These are phyloP conservation scores for Otis tarda DNA, from an alignment of 2,113 vertebrate genomes.

Conservation along the genomic window DNA sequence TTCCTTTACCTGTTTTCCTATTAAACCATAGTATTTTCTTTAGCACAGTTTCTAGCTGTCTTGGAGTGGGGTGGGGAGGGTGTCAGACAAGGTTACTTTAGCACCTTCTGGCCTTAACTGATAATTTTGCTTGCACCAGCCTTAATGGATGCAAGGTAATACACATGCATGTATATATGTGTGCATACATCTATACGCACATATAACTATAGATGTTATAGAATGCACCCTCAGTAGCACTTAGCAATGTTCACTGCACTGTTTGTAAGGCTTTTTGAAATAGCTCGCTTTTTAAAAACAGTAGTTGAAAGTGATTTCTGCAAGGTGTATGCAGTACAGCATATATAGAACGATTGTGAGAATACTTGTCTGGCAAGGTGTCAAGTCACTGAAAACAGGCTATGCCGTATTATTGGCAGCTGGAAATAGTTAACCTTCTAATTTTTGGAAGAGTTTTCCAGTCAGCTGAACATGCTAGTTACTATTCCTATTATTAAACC, in stretches of 20 bases:
- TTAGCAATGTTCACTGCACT: constrained; percentile 9
- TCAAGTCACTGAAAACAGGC: background rate
- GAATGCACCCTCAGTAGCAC: background rate
- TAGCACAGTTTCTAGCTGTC: background rate
- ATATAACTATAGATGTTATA: background rate
- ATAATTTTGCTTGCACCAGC: constrained; percentile 13
- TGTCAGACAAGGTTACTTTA: background rate
- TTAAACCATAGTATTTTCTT: background rate
- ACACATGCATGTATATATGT: background rate
- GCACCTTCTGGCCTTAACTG: constrained; percentile 58
- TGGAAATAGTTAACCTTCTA: background rate
- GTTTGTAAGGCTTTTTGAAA: constrained; percentile 15
- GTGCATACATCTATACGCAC: background rate
- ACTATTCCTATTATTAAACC: background rate
- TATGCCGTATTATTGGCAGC: background rate
- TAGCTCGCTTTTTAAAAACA: background rate
- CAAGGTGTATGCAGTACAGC: background rate
- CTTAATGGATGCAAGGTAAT: background rate
- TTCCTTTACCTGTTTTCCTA: background rate
- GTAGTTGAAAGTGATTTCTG: constrained; percentile 46
- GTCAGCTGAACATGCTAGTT: background rate
- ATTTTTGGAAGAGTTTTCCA: background rate
- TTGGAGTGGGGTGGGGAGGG: background rate
- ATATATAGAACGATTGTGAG: background rate
- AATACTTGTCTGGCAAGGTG: constrained; percentile 15